Conservation (phyloP, 2,888 invertebrate species). For the Acronicta psi region DNA sequence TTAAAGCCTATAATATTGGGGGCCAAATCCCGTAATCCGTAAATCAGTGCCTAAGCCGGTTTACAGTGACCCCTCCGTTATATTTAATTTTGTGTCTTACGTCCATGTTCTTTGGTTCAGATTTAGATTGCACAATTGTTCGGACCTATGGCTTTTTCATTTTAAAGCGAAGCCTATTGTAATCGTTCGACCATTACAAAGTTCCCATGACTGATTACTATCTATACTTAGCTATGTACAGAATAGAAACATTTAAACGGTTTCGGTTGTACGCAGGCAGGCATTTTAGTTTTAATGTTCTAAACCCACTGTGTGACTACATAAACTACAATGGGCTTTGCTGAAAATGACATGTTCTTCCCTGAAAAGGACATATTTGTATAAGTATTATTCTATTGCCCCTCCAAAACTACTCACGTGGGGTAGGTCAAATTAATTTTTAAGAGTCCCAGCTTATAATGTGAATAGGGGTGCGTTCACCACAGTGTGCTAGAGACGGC, state of each 20-base stretch:
- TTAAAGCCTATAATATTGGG: constrained; percentile 32
- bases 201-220: constrained; percentile 63
- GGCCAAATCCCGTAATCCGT: constrained; percentile 39
- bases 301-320: not conserved
- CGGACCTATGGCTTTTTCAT: constrained; percentile 42
- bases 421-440: no score
- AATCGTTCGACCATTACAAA: constrained; percentile 59
- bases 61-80: constrained; percentile 11
- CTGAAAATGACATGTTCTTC: not conserved
- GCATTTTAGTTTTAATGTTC: constrained; percentile 5
- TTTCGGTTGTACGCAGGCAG: constrained; percentile 15
- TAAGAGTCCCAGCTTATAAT: no score
- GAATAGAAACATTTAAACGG: constrained; percentile 48
- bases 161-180: constrained; percentile 57
- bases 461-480: no score
- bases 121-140: constrained; percentile 30
- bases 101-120: constrained; percentile 12
- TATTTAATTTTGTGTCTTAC: constrained; percentile 29
- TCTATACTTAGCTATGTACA: constrained; percentile 32
- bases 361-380: not conserved
- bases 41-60: constrained; percentile 28
- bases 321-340: not conserved
- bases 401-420: no score
- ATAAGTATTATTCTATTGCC: no score
- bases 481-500: no score